Evolutionary conservation across 2,113 vertebrate genomes (phyloP).

Genomic region (Semnornis frantzii): DNA sequence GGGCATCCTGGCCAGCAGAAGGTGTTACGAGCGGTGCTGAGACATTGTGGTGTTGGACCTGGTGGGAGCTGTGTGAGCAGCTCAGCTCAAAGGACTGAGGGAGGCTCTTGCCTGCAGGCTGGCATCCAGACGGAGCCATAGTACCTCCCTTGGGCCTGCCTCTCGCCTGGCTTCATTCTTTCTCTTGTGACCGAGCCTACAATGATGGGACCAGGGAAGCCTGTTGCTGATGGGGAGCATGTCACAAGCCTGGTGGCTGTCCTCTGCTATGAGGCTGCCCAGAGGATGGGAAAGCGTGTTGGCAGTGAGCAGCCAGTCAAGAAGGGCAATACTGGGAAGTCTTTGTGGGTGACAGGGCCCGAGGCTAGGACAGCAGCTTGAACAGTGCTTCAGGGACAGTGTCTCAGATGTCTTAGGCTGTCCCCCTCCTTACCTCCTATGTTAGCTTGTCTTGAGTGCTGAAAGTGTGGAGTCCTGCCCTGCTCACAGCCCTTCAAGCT

Average conservation of each 20-base stretch:
- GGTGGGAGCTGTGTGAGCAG: accelerated
- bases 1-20: neutral
- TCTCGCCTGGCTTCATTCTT: accelerated
- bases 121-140: accelerated
- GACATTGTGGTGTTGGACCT: neutral
- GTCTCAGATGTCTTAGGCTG: neutral
- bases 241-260: neutral
- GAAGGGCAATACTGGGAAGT: neutral
- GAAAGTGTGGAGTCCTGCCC: neutral
- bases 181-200: neutral
- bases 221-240: neutral
- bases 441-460: neutral
- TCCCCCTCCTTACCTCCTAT: neutral
- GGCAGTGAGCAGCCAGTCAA: neutral
- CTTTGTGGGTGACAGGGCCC: neutral
- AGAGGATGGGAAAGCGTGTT: neutral
- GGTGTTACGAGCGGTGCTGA: neutral
- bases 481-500: neutral
- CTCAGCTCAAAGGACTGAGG: accelerated
- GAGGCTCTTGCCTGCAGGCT: neutral
- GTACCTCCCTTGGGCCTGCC: neutral
- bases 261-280: neutral
- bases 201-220: neutral
- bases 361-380: neutral
- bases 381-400: neutral